Conservation (phyloP, 2,888 invertebrate genomes). For the Drosophila colorata region DNA sequence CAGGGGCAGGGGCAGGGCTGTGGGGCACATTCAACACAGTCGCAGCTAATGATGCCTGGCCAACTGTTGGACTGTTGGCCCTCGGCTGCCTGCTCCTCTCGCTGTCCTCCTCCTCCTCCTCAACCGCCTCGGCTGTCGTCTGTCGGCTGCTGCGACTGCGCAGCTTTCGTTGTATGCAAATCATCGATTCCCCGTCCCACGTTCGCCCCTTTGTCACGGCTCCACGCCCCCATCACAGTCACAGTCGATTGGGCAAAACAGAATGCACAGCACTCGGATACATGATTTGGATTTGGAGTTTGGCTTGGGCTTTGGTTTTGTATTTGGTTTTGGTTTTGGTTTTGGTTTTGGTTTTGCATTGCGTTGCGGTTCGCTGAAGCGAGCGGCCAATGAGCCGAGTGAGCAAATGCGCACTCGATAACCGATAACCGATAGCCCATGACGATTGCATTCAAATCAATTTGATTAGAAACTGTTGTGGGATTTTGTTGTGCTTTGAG, state of each 20-base stretch:
- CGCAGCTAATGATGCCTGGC: slow-evolving; percentile 64
- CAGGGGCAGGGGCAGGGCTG: slow-evolving; percentile 1
- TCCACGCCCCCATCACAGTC: slow-evolving; percentile 29
- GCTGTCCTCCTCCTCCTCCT: no score
- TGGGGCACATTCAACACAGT: slow-evolving; percentile 36
- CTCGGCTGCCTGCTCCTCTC: slow-evolving; percentile 2
- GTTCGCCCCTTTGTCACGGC: background rate
- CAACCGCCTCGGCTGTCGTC: no score
- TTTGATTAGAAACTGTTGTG: background rate
- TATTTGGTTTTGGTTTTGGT: slow-evolving; percentile 10
- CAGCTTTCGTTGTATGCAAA: slow-evolving; percentile 63
- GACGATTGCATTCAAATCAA: slow-evolving; percentile 15
- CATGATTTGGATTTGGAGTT: slow-evolving; percentile 62
- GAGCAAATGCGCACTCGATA: slow-evolving; percentile 58
- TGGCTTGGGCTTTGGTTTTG: slow-evolving; percentile 3
- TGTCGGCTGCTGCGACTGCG: slow-evolving; percentile 41
- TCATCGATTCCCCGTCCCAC: slow-evolving; percentile 27
- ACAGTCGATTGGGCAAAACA: slow-evolving; percentile 76
- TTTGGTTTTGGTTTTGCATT: slow-evolving; percentile 9
- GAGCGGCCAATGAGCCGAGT: slow-evolving; percentile 61
- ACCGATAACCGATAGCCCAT: slow-evolving; percentile 35
- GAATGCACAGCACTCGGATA: slow-evolving; percentile 53
- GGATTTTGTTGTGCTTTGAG: background rate
- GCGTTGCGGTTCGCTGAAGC: slow-evolving; percentile 61
- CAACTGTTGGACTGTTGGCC: slow-evolving; percentile 24